Base-by-base conservation (phyloP, 1,140 invertebrate species). In the Asbolus verrucosus region DNA sequence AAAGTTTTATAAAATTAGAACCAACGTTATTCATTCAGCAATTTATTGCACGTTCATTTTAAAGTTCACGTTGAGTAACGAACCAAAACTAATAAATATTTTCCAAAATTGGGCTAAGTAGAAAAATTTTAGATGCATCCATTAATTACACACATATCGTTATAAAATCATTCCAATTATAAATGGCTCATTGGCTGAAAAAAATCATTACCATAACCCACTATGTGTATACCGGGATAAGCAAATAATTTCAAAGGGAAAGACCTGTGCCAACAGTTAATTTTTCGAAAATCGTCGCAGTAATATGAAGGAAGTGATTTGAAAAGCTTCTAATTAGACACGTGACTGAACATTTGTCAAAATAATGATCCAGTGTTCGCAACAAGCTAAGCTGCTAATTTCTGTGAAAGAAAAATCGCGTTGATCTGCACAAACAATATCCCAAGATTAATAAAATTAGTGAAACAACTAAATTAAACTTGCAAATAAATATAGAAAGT, bases 401-500 rank as follows among this genome's bases (percentile, higher is more conserved):
- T n/a, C n/a, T n/a, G n/a, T n/a, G n/a, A 54, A 54, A 54, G 46
- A 19, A 54, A 30, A 54, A 54, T 21, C 21, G 46, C 8, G 13
- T 27, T 11, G 46, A 11, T 24, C 24, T 27, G 24, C 24, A n/a
- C n/a, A 3, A 27, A 54, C 46, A 54, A 54, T 27, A 27, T 18
- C n/a, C 27, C 8, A 2, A 5, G 33, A 36, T 36, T 3, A 11
- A 36, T 11, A 36, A 11, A 36, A 36, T 36, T 30, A 46, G 15
- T 9, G 18, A 46, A 46, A 46, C 21, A n/a, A 9, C 19, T 14
- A 27, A 54, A 54, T 54, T 54, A 30, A 54, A 54, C 46, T 54
- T 54, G 46, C 46, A 27, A 54, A 54, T 54, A 21, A 19, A 21
- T n/a, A 21, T 54, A 54, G 46, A 54, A 54, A 54, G 46, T 54